A percentile compares a stretch with the other conserved stretches of the same genome.
phyloP scores from a whole-genome alignment of 2,113 vertebrate species.

The Corvus hawaiiensis region DNA sequence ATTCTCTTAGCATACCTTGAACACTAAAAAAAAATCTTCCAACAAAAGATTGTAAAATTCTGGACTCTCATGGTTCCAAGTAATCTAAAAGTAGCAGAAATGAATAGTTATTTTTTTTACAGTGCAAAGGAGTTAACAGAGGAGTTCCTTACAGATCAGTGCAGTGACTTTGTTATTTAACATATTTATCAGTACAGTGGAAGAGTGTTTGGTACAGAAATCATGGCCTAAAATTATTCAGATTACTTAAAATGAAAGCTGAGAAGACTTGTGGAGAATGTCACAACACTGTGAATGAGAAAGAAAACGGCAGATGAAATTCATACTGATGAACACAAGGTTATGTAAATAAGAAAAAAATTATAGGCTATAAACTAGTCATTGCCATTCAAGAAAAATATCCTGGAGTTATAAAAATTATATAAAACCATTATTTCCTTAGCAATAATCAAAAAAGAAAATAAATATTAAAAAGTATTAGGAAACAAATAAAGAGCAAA shows the following conservation, averaged over 20 bases:
- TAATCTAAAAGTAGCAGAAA: neutral
- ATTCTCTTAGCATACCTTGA: neutral
- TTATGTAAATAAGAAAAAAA: neutral
- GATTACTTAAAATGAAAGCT: neutral
- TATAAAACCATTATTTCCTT: neutral
- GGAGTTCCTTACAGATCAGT: neutral
- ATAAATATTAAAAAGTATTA: neutral
- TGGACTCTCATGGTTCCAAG: neutral
- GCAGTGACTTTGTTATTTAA: neutral
- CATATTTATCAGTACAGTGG: neutral
- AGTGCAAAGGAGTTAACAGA: neutral
- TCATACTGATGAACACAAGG: neutral
- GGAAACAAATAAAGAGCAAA: neutral
- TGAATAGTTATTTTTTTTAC: neutral
- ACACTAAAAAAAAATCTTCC: neutral
- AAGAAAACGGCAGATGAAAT: slow-evolving; percentile 1
- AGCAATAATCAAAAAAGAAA: neutral
- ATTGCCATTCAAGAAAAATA: neutral
- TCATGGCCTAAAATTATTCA: neutral
- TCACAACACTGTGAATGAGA: neutral
- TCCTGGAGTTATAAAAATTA: neutral
- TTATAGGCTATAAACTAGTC: neutral
- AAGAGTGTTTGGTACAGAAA: neutral
- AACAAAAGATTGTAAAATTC: neutral
- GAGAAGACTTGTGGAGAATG: neutral